Conservation (phyloP, 2,797 vertebrate species). For the Macropus fuliginosus region DNA sequence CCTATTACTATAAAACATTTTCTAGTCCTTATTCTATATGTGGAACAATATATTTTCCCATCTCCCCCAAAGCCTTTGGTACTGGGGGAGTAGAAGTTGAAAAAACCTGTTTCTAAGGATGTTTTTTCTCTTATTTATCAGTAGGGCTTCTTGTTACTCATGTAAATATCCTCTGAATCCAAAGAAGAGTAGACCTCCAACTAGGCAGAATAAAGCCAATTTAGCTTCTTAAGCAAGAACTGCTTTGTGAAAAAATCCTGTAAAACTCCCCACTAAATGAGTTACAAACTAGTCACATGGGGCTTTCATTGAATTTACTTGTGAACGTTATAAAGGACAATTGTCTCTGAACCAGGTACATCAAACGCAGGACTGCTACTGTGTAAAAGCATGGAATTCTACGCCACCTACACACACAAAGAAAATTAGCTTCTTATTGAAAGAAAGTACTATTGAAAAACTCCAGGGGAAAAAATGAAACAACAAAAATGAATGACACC, state of each 20-base stretch:
- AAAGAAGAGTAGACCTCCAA: conserved; percentile 63
- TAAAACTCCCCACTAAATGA: conserved; percentile 77
- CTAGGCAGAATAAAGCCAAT: conserved; percentile 66
- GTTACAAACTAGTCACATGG: conserved; percentile 69
- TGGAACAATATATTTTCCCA: background rate
- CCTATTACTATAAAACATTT: background rate
- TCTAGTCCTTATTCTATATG: background rate
- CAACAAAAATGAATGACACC: conserved; percentile 67
- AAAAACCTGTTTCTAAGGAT: background rate
- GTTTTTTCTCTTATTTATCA: conserved; percentile 25
- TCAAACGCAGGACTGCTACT: conserved; percentile 76
- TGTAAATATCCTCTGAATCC: conserved; percentile 56
- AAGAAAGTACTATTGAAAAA: conserved; percentile 71
- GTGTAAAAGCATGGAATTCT: conserved; percentile 75
- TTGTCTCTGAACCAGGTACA: conserved; percentile 79
- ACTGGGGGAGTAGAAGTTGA: background rate
- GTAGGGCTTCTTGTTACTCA: conserved; percentile 52
- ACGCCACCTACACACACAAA: conserved; percentile 80
- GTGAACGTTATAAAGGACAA: conserved; percentile 74
- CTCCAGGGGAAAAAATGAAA: conserved; percentile 73
- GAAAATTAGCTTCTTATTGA: conserved; percentile 82
- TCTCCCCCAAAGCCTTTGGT: background rate
- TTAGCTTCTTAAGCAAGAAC: conserved; percentile 63
- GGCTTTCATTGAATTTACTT: conserved; percentile 74
- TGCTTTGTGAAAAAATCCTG: conserved; percentile 71